These are phyloP conservation scores for Aproaerema taeniolella DNA, from an alignment of 2,888 invertebrate genomes.

Conservation along the genomic window DNA sequence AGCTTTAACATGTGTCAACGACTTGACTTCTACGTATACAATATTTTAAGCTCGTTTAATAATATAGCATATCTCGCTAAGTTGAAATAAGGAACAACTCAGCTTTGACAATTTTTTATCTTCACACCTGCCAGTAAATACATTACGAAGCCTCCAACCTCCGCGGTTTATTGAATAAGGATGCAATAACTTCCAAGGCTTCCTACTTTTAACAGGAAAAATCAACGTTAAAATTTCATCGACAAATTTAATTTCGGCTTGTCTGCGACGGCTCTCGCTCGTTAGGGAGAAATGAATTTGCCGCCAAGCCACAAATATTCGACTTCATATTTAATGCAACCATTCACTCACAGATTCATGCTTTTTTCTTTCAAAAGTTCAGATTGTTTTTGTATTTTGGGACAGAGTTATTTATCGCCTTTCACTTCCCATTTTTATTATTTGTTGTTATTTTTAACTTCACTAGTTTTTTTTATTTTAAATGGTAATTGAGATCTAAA, in stretches of 20 bases:
- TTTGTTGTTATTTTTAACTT: too few species aligned
- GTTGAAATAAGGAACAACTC: neutral
- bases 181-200: constrained; percentile 26
- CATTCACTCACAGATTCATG: constrained; percentile 29
- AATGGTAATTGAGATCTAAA: too few species aligned
- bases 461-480: too few species aligned
- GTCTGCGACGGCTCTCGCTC: constrained; percentile 40
- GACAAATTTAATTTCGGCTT: constrained; percentile 58
- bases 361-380: constrained; percentile 22
- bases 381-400: too few species aligned
- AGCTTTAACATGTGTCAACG: too few species aligned
- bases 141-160: neutral
- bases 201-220: constrained; percentile 30
- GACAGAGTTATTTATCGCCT: too few species aligned
- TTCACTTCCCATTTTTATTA: too few species aligned
- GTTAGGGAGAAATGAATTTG: constrained; percentile 44
- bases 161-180: constrained; percentile 19
- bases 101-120: neutral
- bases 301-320: constrained; percentile 50
- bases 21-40: too few species aligned
- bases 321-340: constrained; percentile 37
- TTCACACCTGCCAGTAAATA: neutral
- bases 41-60: too few species aligned
- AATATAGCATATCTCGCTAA: too few species aligned
- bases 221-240: constrained; percentile 39